Evolutionary conservation across 2,888 invertebrate genomes (phyloP).

Genomic region (Hydraecia micacea): DNA sequence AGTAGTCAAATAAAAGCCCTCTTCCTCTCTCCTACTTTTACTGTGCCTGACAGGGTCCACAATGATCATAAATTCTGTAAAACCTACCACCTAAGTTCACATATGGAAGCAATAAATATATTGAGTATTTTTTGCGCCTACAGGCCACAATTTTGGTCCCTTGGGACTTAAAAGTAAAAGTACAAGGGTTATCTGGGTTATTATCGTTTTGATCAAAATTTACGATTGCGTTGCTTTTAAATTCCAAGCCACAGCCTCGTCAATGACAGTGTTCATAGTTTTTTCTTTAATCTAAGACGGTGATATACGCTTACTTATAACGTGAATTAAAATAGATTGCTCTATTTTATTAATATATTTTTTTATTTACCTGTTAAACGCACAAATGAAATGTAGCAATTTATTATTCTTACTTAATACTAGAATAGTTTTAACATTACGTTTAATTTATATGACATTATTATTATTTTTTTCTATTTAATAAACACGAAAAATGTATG

Average conservation of each 20-base stretch:
- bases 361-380: slow-evolving; percentile 70
- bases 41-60: too few relatives aligned
- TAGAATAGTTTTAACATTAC: slow-evolving; percentile 67
- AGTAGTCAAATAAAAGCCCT: too few relatives aligned
- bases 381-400: slow-evolving; percentile 83
- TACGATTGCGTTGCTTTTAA: neutral
- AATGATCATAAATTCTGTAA: too few relatives aligned
- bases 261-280: slow-evolving; percentile 41
- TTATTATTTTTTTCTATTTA: slow-evolving; percentile 77
- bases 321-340: slow-evolving; percentile 73
- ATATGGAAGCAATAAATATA: too few relatives aligned
- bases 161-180: neutral
- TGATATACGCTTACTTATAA: slow-evolving; percentile 74
- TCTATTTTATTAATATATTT: slow-evolving; percentile 77
- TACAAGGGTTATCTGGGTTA: neutral
- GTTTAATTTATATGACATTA: slow-evolving; percentile 70
- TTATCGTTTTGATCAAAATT: neutral
- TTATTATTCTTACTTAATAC: slow-evolving; percentile 72
- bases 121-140: neutral
- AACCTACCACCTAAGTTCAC: too few relatives aligned
- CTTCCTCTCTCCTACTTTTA: too few relatives aligned
- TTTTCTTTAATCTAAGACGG: slow-evolving; percentile 54
- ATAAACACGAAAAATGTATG: slow-evolving; percentile 77
- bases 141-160: neutral
- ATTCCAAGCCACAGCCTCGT: slow-evolving; percentile 7